Evolutionary conservation across 2,888 invertebrate genomes (phyloP).

Genomic region (Platycheirus albimanus): DNA sequence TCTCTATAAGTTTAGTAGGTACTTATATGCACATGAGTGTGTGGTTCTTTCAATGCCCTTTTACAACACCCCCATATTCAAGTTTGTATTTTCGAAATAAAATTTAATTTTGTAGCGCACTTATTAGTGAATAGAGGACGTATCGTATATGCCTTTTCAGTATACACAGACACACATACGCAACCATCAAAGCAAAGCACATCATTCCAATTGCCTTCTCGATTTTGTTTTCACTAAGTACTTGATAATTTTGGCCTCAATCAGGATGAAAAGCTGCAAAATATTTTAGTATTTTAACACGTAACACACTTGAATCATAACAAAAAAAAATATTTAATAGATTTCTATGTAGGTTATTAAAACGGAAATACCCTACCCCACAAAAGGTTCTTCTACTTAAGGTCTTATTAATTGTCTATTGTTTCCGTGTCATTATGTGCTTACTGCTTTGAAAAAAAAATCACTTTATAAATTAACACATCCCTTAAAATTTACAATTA

Average conservation of each 20-base stretch:
- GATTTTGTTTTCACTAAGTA: constrained; percentile 15
- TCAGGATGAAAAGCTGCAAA: not conserved
- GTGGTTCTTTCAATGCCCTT: constrained; percentile 22
- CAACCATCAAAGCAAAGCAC: not conserved
- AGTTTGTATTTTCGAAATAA: constrained; percentile 20
- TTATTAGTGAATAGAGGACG: not conserved
- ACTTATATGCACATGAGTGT: constrained; percentile 2
- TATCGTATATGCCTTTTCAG: too few relatives aligned
- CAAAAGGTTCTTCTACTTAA: too few relatives aligned
- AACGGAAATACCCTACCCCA: too few relatives aligned
- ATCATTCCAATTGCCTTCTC: constrained; percentile 1
- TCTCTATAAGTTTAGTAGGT: constrained; percentile 3
- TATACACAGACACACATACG: too few relatives aligned
- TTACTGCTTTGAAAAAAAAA: not conserved
- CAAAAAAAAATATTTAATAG: too few relatives aligned
- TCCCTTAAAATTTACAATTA: constrained; percentile 24
- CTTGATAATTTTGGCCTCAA: not conserved
- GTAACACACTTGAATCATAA: too few relatives aligned
- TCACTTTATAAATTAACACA: constrained; percentile 18
- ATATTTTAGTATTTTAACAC: not conserved
- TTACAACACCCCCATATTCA: not conserved
- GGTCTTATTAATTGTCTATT: constrained; percentile 21
- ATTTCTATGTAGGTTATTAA: too few relatives aligned
- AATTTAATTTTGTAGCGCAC: constrained; percentile 11
- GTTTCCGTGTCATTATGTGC: constrained; percentile 13